Evolutionary conservation across 2,797 vertebrate genomes (phyloP), one percentile per base, ranked within the genome.

Genomic region (Crax fasciolata): DNA sequence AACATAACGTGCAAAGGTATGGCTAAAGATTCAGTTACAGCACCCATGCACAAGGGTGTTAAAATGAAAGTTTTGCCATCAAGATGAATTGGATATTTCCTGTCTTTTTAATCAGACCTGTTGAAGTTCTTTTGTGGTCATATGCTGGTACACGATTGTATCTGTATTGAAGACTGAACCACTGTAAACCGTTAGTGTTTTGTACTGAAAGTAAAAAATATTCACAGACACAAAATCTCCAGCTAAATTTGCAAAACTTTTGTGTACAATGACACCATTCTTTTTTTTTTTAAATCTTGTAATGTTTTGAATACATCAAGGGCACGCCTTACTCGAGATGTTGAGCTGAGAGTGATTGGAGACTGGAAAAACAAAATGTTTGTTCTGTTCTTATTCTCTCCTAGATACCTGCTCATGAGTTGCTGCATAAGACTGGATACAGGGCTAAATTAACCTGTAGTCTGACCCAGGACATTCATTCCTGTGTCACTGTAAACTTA

Each of bases 91-190:
- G 71, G 68, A 23, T 77, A 32, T 78, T 92, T 96, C 72, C 82
- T 89, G 71, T 48, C 41, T 88, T 93, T 93, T 87, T 68, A 68
- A 80, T 85, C 62, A 83, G 76, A 61, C 15, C 25, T 74, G 67
- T 54, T 61, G 68, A 92, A 85, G 21, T 25, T 75, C 52, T 30
- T 44, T 74, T 77, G 30, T 78, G 51, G 35, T 70, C 79, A 75
- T 23, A 38, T 41, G 13, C 28, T 77, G 25, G 32, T 63, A 35
- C 1, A 2, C 54, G 25, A 54, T 43, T 15, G 0, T 44, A 13
- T 41, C 5, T 15, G 20, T 75, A 13, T 25, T 65, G 0, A 49
- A 14, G 39, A 38, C 6, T 38, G 58, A 91, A 84, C 58, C 23
- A 4, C 9, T 46, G 4, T 11, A 32, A 59, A 76, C 61, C 9